Conservation (phyloP, 2,113 vertebrate genomes). For the Neolamprologus fasciatus region DNA sequence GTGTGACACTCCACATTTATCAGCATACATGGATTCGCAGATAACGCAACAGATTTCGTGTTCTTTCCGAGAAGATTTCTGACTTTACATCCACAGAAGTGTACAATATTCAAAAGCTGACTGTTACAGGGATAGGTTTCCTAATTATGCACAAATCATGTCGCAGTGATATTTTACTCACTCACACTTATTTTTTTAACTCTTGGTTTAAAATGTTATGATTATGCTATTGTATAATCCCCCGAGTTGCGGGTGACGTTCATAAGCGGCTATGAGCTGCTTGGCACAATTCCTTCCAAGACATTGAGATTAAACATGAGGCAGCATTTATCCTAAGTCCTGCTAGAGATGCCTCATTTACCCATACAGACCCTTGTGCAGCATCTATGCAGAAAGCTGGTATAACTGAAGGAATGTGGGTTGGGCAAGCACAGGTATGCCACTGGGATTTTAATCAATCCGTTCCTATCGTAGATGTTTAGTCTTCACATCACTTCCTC, state of each 20-base stretch:
- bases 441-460: not conserved
- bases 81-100: not conserved
- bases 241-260: not conserved
- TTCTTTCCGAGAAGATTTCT: not conserved
- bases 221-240: slow-evolving; percentile 16
- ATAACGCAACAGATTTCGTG: not conserved
- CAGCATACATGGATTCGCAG: not conserved
- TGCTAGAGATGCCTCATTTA: not conserved
- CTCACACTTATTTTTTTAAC: not conserved
- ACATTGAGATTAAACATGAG: slow-evolving; percentile 27
- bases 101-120: not conserved
- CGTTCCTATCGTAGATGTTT: slow-evolving; percentile 17
- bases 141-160: not conserved
- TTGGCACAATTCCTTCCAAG: slow-evolving; percentile 1
- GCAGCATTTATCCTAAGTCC: not conserved
- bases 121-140: not conserved
- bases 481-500: slow-evolving; percentile 16
- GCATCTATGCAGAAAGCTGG: not conserved
- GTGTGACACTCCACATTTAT: not conserved
- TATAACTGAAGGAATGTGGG: not conserved
- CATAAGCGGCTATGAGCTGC: slow-evolving; percentile 7
- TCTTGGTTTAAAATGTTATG: not conserved
- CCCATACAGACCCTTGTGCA: not conserved
- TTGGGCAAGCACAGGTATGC: slow-evolving; percentile 7
- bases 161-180: not conserved